A percentile compares a stretch with the other conserved stretches of the same genome.
phyloP scores from a whole-genome alignment of 2,888 invertebrate genomes.

The Lypha dubia region DNA sequence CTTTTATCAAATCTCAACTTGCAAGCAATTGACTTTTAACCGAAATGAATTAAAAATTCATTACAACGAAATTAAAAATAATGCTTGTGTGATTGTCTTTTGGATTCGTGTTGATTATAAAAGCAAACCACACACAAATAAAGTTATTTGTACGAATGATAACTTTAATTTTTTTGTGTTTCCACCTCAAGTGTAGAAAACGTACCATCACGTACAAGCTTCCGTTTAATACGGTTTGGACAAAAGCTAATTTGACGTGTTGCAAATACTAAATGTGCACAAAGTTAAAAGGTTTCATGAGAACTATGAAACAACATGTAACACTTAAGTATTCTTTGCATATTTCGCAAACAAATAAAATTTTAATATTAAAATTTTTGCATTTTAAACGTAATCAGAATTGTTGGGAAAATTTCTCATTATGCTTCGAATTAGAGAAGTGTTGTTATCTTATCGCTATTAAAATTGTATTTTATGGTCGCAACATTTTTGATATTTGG shows the following conservation, averaged over 20 bases:
- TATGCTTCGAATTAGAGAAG: too few relatives aligned
- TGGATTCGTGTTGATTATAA: slow-evolving; percentile 1
- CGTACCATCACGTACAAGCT: slow-evolving; percentile 1
- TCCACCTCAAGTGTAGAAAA: slow-evolving; percentile 6
- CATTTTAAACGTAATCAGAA: too few relatives aligned
- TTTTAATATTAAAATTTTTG: not conserved
- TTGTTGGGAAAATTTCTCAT: too few relatives aligned
- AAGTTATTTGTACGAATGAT: slow-evolving; percentile 2
- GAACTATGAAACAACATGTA: not conserved
- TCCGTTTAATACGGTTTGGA: slow-evolving; percentile 27
- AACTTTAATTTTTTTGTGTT: too few relatives aligned
- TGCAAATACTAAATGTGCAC: slow-evolving; percentile 29
- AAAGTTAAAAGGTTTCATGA: not conserved
- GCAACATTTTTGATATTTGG: too few relatives aligned
- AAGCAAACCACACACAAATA: slow-evolving; percentile 5
- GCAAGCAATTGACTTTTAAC: slow-evolving; percentile 10
- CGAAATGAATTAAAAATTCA: slow-evolving; percentile 58
- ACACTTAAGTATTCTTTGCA: not conserved
- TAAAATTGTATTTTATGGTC: too few relatives aligned
- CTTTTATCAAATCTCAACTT: not conserved
- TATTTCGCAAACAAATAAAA: not conserved
- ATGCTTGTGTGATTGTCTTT: not conserved
- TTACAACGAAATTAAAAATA: slow-evolving; percentile 52
- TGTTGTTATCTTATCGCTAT: too few relatives aligned
- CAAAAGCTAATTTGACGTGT: slow-evolving; percentile 24